Base-by-base conservation (phyloP, 2,888 invertebrate genomes). In the Sussaba pulchella region DNA sequence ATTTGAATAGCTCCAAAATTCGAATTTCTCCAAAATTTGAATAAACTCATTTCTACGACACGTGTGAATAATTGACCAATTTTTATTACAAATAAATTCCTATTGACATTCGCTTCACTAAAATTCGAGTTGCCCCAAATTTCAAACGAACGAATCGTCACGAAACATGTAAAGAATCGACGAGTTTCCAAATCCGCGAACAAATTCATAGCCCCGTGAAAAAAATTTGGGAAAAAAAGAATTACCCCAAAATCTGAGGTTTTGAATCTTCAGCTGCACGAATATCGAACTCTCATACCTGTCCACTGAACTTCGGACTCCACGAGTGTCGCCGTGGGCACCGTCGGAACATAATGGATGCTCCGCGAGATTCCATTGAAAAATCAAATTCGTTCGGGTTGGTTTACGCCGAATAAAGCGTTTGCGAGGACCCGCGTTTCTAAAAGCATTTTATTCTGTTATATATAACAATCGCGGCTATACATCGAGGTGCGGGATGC, bases 301-400 rank as follows among this genome's bases (percentile, higher is more conserved):
- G 54, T 54, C 54, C n/a, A n/a, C 54, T 26, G 26, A 6, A 6
- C 2, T 14, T 31, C 5, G 26, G 54, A 14, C 26, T 54, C 10
- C 14, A 1, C 8, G 6, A 31, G 1, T 6, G 12, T 31, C 6
- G 4, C 54, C 12, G 26, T 26, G 26, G 43, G 26, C 24, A 26
- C n/a, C 54, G 26, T n/a, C 5, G 26, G 14, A 3, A 4, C 8
- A 54, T 3, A 57, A 57, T 36, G 17, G 52, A 54, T n/a, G 14
- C 12, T 14, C 52, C n/a, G 14, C 17, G 10, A 31, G 4, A 8
- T 9, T 41, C 19, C 21, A 12, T 36, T 50, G 36, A 6, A 36
- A 50, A 66, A n/a, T 66, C 8, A 31, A 14, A 66, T 66, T 50
- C 66, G 66, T 66, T 66, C 50, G 12, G 47, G 31, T 66, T 39